A percentile compares a stretch with the other conserved stretches of the same genome.
These are phyloP conservation scores for Equus quagga DNA, from an alignment of 2,113 vertebrate species.

Conservation along the genomic window DNA sequence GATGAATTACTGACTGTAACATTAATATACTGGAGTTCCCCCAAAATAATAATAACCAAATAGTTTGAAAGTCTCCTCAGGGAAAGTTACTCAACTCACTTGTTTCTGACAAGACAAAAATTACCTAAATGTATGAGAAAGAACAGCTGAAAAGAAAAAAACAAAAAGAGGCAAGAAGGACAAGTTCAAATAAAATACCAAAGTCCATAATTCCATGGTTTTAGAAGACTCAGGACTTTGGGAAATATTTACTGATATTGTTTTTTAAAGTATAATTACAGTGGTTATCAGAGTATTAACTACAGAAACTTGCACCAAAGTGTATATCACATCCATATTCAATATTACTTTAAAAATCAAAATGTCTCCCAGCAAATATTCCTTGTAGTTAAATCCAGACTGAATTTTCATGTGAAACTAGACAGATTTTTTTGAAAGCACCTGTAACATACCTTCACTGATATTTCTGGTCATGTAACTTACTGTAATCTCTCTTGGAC, in stretches of 20 bases:
- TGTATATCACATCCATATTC: background rate
- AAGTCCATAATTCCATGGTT: background rate
- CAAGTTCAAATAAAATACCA: conserved; percentile 38
- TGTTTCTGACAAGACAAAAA: conserved; percentile 45
- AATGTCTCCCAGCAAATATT: background rate
- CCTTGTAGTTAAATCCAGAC: background rate
- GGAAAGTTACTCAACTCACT: conserved; percentile 32
- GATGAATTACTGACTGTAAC: conserved; percentile 6
- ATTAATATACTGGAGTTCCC: background rate
- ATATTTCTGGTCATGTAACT: conserved; percentile 23
- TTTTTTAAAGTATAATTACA: conserved; percentile 47
- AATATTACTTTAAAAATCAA: conserved; percentile 4
- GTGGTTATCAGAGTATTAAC: background rate
- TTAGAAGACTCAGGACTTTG: background rate
- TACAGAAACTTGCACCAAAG: background rate
- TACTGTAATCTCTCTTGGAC: background rate
- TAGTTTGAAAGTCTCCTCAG: background rate
- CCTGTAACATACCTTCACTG: background rate
- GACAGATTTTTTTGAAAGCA: background rate
- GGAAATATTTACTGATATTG: background rate
- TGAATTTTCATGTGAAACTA: conserved; percentile 38
- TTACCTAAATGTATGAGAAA: background rate
- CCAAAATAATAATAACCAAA: background rate
- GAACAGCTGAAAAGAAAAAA: background rate
- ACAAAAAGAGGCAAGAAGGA: background rate